These are phyloP conservation scores for Trissolcus brochymenae DNA, from an alignment of 2,888 invertebrate species.

Conservation along the genomic window DNA sequence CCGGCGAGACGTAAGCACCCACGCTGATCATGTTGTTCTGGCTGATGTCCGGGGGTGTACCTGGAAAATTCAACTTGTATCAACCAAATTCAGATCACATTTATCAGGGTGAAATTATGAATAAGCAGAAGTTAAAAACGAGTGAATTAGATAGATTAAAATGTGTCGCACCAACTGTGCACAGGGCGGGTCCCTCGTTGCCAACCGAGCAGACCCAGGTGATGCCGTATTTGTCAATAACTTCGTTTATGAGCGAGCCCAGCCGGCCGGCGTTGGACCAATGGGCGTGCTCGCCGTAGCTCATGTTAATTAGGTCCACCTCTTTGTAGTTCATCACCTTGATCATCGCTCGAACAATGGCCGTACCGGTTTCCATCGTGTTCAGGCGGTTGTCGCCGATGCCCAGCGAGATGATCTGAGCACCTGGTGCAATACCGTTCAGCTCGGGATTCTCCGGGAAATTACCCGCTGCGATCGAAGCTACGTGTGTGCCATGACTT, in stretches of 20 bases:
- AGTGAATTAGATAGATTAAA: not conserved
- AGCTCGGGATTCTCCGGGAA: constrained; percentile 90
- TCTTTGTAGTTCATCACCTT: constrained; percentile 83
- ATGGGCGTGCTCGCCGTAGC: constrained; percentile 96
- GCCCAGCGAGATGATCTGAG: constrained; percentile 93
- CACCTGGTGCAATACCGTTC: constrained; percentile 97
- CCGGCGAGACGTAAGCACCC: constrained; percentile 97
- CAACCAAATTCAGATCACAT: too few species aligned
- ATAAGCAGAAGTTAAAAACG: too few species aligned
- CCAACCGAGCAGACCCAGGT: constrained; percentile 97
- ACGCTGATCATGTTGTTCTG: constrained; percentile 92
- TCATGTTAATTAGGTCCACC: constrained; percentile 97
- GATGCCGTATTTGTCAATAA: constrained; percentile 93
- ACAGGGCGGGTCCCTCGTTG: constrained; percentile 93
- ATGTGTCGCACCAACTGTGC: constrained; percentile 84
- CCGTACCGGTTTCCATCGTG: constrained; percentile 98
- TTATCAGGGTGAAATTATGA: too few species aligned
- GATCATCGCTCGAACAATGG: constrained; percentile 93
- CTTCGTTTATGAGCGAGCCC: constrained; percentile 89
- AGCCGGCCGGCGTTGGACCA: constrained; percentile 93
- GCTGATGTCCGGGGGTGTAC: constrained; percentile 88
- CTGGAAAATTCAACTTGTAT: constrained; percentile 49
- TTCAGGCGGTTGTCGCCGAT: constrained; percentile 95
- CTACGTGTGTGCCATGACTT: constrained; percentile 98
- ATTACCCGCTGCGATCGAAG: constrained; percentile 94